Evolutionary conservation across 2,113 vertebrate species (phyloP).

Genomic region (Alexandromys fortis): DNA sequence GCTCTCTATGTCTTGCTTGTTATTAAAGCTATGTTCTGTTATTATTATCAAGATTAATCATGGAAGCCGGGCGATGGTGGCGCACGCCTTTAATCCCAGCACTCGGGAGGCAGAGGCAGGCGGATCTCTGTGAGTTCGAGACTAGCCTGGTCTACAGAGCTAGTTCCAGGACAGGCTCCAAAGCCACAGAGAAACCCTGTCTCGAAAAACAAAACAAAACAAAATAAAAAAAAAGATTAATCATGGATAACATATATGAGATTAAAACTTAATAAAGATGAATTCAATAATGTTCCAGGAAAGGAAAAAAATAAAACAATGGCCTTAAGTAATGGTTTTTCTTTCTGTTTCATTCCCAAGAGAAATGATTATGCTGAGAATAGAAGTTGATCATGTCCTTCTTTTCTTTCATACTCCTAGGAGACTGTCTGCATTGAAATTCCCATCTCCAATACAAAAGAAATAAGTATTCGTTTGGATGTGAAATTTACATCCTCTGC

Average conservation of each 20-base stretch:
- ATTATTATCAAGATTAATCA: constrained; percentile 30
- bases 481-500: constrained; percentile 47
- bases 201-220: too few species aligned
- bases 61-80: not conserved
- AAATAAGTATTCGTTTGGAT: not conserved
- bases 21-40: not conserved
- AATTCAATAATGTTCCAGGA: not conserved
- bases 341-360: constrained; percentile 10
- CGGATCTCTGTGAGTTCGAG: too few species aligned
- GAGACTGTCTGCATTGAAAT: constrained; percentile 53
- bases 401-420: constrained; percentile 68
- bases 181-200: too few species aligned
- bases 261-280: not conserved
- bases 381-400: constrained; percentile 18
- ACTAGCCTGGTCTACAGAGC: too few species aligned
- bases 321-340: not conserved
- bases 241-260: not conserved
- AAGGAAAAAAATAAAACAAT: constrained; percentile 2
- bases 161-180: too few species aligned
- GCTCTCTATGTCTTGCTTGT: not conserved
- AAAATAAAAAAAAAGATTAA: not conserved
- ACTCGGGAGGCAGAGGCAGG: too few species aligned
- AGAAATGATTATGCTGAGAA: not conserved
- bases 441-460: constrained; percentile 57
- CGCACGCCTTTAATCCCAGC: too few species aligned